Base-by-base conservation (phyloP, 2,888 invertebrate species). In the Athetis lepigone region DNA sequence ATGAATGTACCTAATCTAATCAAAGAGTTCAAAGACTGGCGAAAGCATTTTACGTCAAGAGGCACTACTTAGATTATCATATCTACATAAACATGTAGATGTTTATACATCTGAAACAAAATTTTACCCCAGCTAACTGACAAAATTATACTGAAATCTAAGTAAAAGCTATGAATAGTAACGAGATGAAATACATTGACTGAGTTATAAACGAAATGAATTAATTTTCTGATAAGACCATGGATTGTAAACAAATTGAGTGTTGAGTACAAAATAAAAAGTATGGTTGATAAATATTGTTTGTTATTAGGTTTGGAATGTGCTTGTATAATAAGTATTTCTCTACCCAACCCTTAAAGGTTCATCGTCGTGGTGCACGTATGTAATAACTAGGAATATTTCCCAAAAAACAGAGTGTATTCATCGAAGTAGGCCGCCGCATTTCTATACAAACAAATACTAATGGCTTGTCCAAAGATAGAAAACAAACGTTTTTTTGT, bases 401-500 rank as follows among this genome's bases (percentile, higher is more conserved):
- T 6, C 4, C 33, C 43, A 55, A 46, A 27, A 27, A 19, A n/a
- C n/a, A n/a, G 33, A 58, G 25, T 16, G 50, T 58, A 36, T 40
- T 8, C n/a, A 40, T 40, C 25, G 9, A 59, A 39, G 18, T 33
- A 45, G 37, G 39, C 4, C 25, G 7, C 16, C 6, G 19, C 27
- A 29, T n/a, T n/a, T n/a, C n/a, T n/a, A 45, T 40, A 27, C 18
- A 66, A 70, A 65, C 60, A 52, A 13, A 23, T 13, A 21, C 42
- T 56, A 66, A 66, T 70, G 55, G 60, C 42, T 60, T 51, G 39
- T 47, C 60, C 59, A 70, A 65, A 52, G 11, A 70, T 46, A 37
- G 16, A 55, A 52, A 37, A 50, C 36, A 50, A 54, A 42, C 36
- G n/a, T n/a, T 16, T 16, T 52, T 29, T 47, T 8, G 2, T 19